Evolutionary conservation across 2,888 invertebrate genomes (phyloP).

Genomic region (Aproaerema taeniolella): DNA sequence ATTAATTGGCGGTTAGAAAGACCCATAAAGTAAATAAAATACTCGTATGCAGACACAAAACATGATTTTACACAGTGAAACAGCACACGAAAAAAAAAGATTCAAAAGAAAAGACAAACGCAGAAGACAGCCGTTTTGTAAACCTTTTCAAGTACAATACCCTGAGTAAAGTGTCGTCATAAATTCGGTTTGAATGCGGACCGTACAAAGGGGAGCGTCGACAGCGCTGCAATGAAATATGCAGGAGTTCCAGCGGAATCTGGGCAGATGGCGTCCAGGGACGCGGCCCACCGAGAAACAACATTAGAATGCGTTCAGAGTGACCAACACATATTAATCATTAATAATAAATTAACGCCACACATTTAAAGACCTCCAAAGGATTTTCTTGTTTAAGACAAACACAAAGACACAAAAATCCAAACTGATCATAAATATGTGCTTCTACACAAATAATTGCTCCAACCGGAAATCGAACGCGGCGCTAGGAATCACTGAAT

Average conservation of each 20-base stretch:
- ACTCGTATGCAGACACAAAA: no score
- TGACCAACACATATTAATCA: background rate
- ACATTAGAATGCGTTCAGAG: background rate
- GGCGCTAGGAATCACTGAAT: no score
- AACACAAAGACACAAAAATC: no score
- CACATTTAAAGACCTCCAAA: no score
- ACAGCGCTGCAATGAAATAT: slow-evolving; percentile 22
- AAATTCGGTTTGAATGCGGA: slow-evolving; percentile 26
- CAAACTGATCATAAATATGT: no score
- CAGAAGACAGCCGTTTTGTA: background rate
- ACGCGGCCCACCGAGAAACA: slow-evolving; percentile 10
- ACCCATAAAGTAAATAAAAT: background rate
- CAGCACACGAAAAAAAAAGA: no score
- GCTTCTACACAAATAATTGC: no score
- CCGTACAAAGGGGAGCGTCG: slow-evolving; percentile 9
- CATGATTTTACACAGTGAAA: no score
- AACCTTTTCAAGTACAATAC: slow-evolving; percentile 10
- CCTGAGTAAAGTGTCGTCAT: slow-evolving; percentile 18
- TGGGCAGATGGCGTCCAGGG: slow-evolving; percentile 8
- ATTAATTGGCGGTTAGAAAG: no score
- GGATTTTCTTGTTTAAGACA: no score
- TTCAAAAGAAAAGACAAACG: background rate
- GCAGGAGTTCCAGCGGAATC: slow-evolving; percentile 15
- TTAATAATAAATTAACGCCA: background rate
- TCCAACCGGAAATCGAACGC: no score